Percentiles rank a stretch among this genome's conserved stretches.
phyloP scores from a whole-genome alignment of 2,888 invertebrate genomes.

The Dasysyrphus tricinctus region DNA sequence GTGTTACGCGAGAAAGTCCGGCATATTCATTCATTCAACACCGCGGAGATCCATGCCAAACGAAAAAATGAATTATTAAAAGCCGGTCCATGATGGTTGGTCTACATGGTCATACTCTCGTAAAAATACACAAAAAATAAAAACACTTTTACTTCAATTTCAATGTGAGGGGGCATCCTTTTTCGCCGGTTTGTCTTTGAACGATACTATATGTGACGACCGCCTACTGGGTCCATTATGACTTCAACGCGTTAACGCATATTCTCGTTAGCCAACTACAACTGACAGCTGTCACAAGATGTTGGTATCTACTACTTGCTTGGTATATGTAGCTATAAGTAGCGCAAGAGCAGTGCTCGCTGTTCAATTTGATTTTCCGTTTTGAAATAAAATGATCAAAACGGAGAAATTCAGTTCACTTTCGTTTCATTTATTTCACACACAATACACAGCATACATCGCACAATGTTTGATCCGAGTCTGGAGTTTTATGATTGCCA shows the following conservation, averaged over 20 bases:
- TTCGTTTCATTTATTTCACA: slow-evolving; percentile 68
- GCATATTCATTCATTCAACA: background rate
- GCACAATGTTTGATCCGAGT: background rate
- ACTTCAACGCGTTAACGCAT: slow-evolving; percentile 64
- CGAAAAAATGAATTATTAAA: slow-evolving; percentile 42
- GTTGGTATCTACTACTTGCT: background rate
- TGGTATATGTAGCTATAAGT: background rate
- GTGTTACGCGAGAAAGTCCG: slow-evolving; percentile 51
- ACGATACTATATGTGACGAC: slow-evolving; percentile 8
- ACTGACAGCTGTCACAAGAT: slow-evolving; percentile 67
- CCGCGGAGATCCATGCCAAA: slow-evolving; percentile 21
- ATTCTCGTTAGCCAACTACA: slow-evolving; percentile 53
- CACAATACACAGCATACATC: slow-evolving; percentile 9
- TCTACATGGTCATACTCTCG: slow-evolving; percentile 38
- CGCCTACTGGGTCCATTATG: slow-evolving; percentile 59
- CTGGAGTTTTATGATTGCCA: slow-evolving; percentile 8
- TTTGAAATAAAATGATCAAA: slow-evolving; percentile 23
- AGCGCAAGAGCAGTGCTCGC: background rate
- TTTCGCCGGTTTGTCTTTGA: slow-evolving; percentile 9
- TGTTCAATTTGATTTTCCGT: slow-evolving; percentile 10
- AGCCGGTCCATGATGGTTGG: slow-evolving; percentile 30
- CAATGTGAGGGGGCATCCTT: slow-evolving; percentile 10
- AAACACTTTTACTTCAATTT: slow-evolving; percentile 53
- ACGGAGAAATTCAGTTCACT: slow-evolving; percentile 72
- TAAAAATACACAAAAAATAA: slow-evolving; percentile 30